Evolutionary conservation across 2,888 invertebrate species (phyloP), one percentile per base, ranked within the genome.

Genomic region (Deroplatys truncata): DNA sequence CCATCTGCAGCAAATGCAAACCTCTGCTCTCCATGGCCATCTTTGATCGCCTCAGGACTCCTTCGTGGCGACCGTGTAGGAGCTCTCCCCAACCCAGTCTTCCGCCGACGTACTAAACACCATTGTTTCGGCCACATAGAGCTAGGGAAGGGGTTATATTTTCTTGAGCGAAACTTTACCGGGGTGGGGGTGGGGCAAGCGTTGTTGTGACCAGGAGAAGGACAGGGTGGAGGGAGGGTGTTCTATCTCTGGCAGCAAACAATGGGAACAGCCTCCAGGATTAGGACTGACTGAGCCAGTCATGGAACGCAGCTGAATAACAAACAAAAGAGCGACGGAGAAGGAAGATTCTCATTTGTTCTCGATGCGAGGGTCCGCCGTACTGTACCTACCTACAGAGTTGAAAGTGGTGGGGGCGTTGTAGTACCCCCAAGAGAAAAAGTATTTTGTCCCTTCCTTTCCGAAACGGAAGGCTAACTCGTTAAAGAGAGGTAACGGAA

Each of bases 161-260:
- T 87, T 87, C 87, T 87, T 87, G n/a, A 28, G 31, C 43, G 31
- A 87, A 87, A 87, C 87, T 87, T 87, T 87, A 87, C 35, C 87
- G 84, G 29, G 84, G 84, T 28, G 84, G 84, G 84, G 28, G 84
- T 28, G 29, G 84, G 84, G 29, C 84, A 49, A 43, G 72, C 82
- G 82, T 87, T 82, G 87, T 87, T 87, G 83, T 87, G 87, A 87
- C 87, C 87, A 87, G 28, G 87, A 87, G 29, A 31, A n/a, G 87
- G 87, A 87, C 86, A 87, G 72, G 15, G 56, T 35, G 28, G 82
- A n/a, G 25, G 43, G 83, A 31, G 56, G 25, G 56, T 72, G 56
- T 72, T 72, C 56, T 72, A 72, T 72, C 56, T 72, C 56, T 72
- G 56, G 56, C 56, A 72, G 56, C 56, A 72, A 72, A 72, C 56